Evolutionary conservation across 2,797 vertebrate species (phyloP).

Genomic region (Enteromius paludinosus): DNA sequence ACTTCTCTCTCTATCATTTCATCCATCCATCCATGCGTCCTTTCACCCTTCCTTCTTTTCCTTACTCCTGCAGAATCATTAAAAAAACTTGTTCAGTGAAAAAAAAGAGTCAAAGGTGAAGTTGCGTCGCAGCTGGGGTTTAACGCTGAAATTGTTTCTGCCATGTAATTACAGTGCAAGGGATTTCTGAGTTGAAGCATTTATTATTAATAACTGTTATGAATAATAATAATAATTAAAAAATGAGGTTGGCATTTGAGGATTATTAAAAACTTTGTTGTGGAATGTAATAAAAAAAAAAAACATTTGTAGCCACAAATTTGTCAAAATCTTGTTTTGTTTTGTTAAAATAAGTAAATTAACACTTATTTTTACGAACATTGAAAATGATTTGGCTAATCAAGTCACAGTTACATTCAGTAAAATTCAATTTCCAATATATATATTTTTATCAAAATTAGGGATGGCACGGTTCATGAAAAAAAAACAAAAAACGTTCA

Average conservation of each 20-base stretch:
- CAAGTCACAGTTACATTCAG: not conserved
- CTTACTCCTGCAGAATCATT: slow-evolving; percentile 15
- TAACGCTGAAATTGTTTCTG: not conserved
- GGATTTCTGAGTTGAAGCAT: not conserved
- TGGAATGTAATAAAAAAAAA: not conserved
- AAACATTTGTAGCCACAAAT: too few species aligned
- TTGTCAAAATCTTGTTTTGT: too few species aligned
- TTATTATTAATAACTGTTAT: not conserved
- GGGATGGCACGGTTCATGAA: too few species aligned
- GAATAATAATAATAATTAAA: not conserved
- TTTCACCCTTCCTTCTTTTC: slow-evolving; percentile 40
- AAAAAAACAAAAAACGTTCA: too few species aligned
- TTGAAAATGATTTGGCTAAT: not conserved
- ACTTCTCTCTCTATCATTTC: slow-evolving; percentile 47
- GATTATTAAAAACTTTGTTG: not conserved
- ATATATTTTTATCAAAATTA: too few species aligned
- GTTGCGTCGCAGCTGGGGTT: not conserved
- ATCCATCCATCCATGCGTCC: slow-evolving; percentile 45
- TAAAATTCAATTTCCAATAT: not conserved
- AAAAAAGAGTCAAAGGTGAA: slow-evolving; percentile 3
- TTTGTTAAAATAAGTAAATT: not conserved
- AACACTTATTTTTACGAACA: not conserved
- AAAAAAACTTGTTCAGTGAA: slow-evolving; percentile 12
- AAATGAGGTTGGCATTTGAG: not conserved
- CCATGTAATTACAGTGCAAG: not conserved